phyloP scores from a whole-genome alignment of 2,888 invertebrate species.

The Clistopyga incitator region DNA sequence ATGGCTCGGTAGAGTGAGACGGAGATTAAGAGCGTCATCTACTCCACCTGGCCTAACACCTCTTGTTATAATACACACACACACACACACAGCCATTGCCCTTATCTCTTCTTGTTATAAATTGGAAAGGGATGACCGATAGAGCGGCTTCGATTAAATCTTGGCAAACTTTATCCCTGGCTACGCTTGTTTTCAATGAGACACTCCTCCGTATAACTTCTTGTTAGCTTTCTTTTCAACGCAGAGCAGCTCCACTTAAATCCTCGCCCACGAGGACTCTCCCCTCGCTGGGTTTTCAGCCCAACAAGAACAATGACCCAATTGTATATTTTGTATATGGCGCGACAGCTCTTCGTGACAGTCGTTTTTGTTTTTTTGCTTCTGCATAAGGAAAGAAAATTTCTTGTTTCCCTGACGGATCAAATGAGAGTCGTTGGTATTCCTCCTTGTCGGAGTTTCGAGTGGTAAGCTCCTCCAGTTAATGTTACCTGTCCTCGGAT shows the following conservation, averaged over 20 bases:
- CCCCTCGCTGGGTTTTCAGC: no score
- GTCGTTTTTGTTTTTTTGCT: no score
- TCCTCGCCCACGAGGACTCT: no score
- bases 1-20: slow-evolving; percentile 55
- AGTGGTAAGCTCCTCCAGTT: no score
- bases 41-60: slow-evolving; percentile 46
- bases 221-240: slow-evolving; percentile 28
- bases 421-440: no score
- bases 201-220: slow-evolving; percentile 46
- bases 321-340: background rate
- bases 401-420: no score
- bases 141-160: slow-evolving; percentile 36
- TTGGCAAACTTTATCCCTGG: slow-evolving; percentile 58
- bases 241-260: background rate
- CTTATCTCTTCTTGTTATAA: background rate
- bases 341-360: no score
- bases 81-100: background rate
- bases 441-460: no score
- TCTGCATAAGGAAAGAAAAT: no score
- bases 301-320: background rate
- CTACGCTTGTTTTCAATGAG: slow-evolving; percentile 64
- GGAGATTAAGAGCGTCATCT: slow-evolving; percentile 56
- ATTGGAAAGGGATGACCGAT: background rate
- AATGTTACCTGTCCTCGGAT: background rate
- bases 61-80: slow-evolving; percentile 11